Base-by-base conservation (phyloP, 2,113 vertebrate species). In the Eulemur rufifrons region DNA sequence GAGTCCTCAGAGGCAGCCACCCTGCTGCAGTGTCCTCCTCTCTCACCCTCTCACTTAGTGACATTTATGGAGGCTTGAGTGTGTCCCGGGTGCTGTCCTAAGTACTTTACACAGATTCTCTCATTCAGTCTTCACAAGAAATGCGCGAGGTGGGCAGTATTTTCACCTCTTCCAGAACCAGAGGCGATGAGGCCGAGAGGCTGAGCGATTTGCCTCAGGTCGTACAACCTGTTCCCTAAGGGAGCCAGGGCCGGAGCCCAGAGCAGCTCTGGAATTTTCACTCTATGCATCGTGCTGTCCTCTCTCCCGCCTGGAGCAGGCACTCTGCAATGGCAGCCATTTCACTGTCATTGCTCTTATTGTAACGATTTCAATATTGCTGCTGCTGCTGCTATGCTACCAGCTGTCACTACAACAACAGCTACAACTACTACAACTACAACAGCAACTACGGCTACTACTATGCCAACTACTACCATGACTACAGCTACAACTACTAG, bases 241-340 rank as follows among this genome's bases (percentile, higher is more conserved):
- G 77, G 7, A 37, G 20, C 1, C 1, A 5, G 25, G 9, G 23
- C 6, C 32, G 11, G 61, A 76, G 27, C 21, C 27, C 20, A 25
- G 32, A 5, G 39, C 27, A 27, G 50, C 76, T 76, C n/a, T 56
- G 59, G 47, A 37, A 29, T 32, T 81, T 8, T 77, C 12, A 8
- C 1, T 4, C 56, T 56, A 5, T 29, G 39, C 21, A 6, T 8
- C 1, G 1, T 1, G 25, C 83, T 23, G 0, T 5, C 32, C 50
- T 39, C 6, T 29, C 6, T 10, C n/a, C 4, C 8, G 3, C 11
- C 34, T 10, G 27, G 47, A 50, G 9, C 8, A 29, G 29, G 56
- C 11, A 12, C 18, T 47, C 27, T 29, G 11, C 76, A 27, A 25
- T 47, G n/a, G 34, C 27, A 25, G 56, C 11, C 42, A 10, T 17